Percentiles rank a stretch among this genome's conserved stretches.
phyloP scores from a whole-genome alignment of 2,797 vertebrate species.

The Podarcis lilfordi region DNA sequence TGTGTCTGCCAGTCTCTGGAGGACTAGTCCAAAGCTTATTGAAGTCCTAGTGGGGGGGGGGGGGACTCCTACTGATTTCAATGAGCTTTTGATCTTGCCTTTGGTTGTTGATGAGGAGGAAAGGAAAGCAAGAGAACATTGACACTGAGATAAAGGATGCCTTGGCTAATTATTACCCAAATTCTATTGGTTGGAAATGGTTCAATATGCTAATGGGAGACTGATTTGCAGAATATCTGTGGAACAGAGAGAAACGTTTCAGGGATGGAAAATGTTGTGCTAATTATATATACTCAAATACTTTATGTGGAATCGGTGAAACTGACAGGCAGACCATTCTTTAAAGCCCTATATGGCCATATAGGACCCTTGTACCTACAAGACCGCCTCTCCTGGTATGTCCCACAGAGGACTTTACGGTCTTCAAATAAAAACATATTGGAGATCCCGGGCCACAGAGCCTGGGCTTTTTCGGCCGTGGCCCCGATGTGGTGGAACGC shows the following conservation, averaged over 20 bases:
- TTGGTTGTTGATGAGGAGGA: neutral
- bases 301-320: neutral
- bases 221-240: constrained; percentile 1
- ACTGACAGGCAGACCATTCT: neutral
- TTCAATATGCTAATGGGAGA: constrained; percentile 6
- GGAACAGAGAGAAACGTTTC: neutral
- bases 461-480: no score
- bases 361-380: no score
- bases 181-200: neutral
- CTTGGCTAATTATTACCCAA: constrained; percentile 14
- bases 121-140: neutral
- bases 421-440: no score
- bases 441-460: no score
- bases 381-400: no score
- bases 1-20: neutral
- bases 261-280: neutral
- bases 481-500: no score
- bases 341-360: no score
- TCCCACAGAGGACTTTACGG: no score
- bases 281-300: constrained; percentile 19
- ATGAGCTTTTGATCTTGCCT: neutral
- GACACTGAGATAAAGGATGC: neutral
- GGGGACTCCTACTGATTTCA: neutral
- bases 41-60: neutral
- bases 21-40: neutral